phyloP scores from a whole-genome alignment of 2,797 vertebrate species.

The Sarcoramphus papa region DNA sequence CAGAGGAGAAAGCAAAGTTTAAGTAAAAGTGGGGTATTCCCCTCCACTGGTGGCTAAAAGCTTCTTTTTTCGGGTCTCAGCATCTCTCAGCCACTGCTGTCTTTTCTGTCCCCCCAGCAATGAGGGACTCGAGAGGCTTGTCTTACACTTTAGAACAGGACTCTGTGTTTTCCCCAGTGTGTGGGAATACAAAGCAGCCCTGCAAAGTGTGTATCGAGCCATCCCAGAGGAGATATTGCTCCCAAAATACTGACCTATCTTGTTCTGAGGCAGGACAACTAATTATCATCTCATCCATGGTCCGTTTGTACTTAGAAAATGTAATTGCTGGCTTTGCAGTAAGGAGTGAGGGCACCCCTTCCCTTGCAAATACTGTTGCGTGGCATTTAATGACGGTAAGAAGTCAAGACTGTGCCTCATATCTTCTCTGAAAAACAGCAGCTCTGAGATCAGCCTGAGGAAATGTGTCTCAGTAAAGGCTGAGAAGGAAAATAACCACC shows the following conservation, averaged over 20 bases:
- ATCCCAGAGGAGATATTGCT: neutral
- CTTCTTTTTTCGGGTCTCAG: neutral
- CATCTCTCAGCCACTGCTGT: neutral
- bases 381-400: neutral
- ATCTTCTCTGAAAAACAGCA: neutral
- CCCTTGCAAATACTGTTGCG: neutral
- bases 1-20: neutral
- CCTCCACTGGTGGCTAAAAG: neutral
- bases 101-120: neutral
- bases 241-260: neutral
- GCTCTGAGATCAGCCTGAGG: neutral
- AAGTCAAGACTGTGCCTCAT: neutral
- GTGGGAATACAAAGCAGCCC: neutral
- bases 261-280: neutral
- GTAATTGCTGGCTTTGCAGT: neutral
- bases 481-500: neutral
- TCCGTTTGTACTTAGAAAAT: neutral
- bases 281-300: neutral
- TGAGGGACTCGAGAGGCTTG: rapidly evolving
- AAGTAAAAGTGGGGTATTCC: neutral
- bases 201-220: neutral
- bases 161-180: neutral
- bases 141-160: neutral
- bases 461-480: neutral
- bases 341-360: neutral